Evolutionary conservation across 2,113 vertebrate species (phyloP).

Genomic region (Sinocyclocheilus anshuiensis): DNA sequence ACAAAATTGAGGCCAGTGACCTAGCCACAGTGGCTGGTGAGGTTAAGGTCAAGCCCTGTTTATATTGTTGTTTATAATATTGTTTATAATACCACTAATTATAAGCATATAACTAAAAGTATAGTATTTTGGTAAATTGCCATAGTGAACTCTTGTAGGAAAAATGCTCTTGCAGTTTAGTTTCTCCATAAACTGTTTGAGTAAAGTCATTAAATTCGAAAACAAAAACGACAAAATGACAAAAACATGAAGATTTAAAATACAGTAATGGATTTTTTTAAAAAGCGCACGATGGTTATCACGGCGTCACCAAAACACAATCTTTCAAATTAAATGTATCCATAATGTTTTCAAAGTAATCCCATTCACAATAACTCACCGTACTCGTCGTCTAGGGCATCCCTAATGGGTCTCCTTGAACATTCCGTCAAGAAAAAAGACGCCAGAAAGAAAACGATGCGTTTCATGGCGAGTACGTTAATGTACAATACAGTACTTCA

Average conservation of each 20-base stretch:
- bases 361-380: slow-evolving; percentile 51
- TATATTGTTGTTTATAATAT: background rate
- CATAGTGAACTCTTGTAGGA: background rate
- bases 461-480: slow-evolving; percentile 50
- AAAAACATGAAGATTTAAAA: background rate
- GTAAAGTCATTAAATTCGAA: background rate
- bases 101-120: background rate
- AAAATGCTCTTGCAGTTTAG: background rate
- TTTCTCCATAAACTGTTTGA: background rate
- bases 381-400: slow-evolving; percentile 41
- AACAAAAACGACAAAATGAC: background rate
- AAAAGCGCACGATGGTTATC: background rate
- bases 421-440: slow-evolving; percentile 42
- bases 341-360: slow-evolving; percentile 5
- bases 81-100: background rate
- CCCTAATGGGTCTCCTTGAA: slow-evolving; percentile 23
- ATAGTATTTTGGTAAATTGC: background rate
- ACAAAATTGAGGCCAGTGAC: no score
- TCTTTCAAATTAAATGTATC: background rate
- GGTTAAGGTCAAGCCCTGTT: no score
- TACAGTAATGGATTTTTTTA: background rate
- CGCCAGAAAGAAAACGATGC: slow-evolving; percentile 43
- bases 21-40: no score
- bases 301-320: no score
- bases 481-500: slow-evolving; percentile 1